phyloP scores from a whole-genome alignment of 92 coral and sea anemone species.

The Hydrozoanthus gracilis region DNA sequence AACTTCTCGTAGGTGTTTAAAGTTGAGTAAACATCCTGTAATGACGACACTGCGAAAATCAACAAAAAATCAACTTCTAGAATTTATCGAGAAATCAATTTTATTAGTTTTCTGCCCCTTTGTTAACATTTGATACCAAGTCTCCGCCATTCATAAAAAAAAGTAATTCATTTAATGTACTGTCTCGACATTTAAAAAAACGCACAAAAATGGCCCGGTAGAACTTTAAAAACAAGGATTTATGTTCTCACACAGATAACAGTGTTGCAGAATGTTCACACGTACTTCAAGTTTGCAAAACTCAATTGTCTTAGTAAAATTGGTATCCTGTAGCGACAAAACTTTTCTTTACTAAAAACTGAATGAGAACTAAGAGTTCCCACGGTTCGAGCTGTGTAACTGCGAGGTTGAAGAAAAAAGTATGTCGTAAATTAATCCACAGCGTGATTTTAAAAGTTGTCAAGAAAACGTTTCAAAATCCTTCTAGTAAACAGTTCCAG shows the following conservation, averaged over 20 bases:
- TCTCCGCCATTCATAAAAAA: no score
- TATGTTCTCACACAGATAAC: background rate
- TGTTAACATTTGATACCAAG: no score
- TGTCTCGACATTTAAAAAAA: no score
- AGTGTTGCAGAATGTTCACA: background rate
- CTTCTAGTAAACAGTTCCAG: background rate
- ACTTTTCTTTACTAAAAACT: background rate
- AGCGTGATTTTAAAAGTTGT: conserved; percentile 1
- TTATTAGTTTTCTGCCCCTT: background rate
- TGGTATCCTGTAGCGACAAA: conserved; percentile 4
- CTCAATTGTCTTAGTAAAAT: background rate
- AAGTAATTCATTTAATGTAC: no score
- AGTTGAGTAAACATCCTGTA: conserved; percentile 4
- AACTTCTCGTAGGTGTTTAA: background rate
- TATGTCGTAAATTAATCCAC: conserved; percentile 9
- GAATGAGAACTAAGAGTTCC: background rate
- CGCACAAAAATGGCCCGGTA: background rate
- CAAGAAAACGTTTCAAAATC: background rate
- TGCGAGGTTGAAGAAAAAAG: background rate
- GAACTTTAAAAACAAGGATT: background rate
- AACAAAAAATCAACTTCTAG: background rate
- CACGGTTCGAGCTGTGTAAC: background rate
- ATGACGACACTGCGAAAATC: background rate
- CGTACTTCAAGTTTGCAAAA: background rate
- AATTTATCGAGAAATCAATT: background rate